Evolutionary conservation across 1,140 invertebrate genomes (phyloP).

Genomic region (Theocolax elegans): DNA sequence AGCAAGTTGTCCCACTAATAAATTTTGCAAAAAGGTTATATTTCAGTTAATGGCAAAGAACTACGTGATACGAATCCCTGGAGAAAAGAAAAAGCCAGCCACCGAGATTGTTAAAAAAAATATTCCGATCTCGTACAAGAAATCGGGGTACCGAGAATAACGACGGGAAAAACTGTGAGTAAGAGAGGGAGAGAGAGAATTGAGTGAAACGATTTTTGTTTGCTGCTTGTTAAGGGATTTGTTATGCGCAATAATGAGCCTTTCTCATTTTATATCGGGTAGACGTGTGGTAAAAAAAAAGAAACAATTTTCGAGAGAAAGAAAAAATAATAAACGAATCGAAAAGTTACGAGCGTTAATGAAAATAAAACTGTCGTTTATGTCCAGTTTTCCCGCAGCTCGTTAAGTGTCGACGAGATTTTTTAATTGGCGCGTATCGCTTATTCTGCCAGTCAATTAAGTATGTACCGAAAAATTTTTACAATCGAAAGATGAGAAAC

Average conservation of each 20-base stretch:
- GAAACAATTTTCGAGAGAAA: conserved; percentile 2
- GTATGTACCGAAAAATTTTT: conserved; percentile 24
- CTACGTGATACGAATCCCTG: no score
- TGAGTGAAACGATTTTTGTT: conserved; percentile 6
- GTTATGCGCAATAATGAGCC: conserved; percentile 21
- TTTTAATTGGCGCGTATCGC: conserved; percentile 31
- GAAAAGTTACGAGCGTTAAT: conserved; percentile 21
- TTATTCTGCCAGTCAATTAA: conserved; percentile 38
- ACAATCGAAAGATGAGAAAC: neutral
- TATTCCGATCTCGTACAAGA: neutral
- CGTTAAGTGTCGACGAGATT: conserved; percentile 16
- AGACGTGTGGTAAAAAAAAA: conserved; percentile 4
- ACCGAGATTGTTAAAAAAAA: neutral
- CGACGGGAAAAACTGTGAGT: neutral
- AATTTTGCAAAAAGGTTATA: no score
- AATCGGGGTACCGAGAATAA: neutral
- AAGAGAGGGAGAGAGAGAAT: neutral
- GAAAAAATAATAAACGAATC: conserved; percentile 9
- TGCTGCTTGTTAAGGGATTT: conserved; percentile 25
- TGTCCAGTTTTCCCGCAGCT: conserved; percentile 13
- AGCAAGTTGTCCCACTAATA: no score
- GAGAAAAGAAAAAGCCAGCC: no score
- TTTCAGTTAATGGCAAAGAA: no score
- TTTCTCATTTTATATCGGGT: conserved; percentile 13
- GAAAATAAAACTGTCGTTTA: conserved; percentile 40